Evolutionary conservation across 92 coral and sea anemone species (phyloP).

Genomic region (Phymanthus crucifer): DNA sequence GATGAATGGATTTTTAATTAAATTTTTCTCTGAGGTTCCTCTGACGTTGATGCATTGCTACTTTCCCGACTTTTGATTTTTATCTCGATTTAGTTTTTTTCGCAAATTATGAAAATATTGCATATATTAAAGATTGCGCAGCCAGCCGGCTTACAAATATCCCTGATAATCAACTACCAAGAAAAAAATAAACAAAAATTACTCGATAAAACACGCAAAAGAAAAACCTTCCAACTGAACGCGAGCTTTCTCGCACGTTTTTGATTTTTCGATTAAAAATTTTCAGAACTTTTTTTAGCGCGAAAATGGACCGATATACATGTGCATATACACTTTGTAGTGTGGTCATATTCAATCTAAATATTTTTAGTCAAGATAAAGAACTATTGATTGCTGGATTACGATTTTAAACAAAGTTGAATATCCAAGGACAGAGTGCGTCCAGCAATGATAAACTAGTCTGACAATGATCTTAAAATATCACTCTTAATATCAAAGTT

Average conservation of each 20-base stretch:
- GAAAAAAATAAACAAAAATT: neutral
- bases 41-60: slow-evolving; percentile 42
- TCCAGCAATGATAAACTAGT: neutral
- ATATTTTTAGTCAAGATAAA: slow-evolving; percentile 3
- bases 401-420: slow-evolving; percentile 3
- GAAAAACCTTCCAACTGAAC: neutral
- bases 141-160: slow-evolving; percentile 18
- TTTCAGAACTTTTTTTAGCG: no score
- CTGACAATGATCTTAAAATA: slow-evolving; percentile 8
- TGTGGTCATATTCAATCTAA: slow-evolving; percentile 1
- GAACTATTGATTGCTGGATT: neutral
- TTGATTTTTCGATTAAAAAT: no score
- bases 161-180: neutral
- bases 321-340: neutral
- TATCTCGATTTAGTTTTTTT: slow-evolving; percentile 29
- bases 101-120: slow-evolving; percentile 27
- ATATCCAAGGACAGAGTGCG: neutral
- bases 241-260: neutral
- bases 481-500: neutral
- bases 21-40: slow-evolving; percentile 25
- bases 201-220: neutral
- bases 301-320: neutral
- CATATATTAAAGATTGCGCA: neutral
- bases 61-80: slow-evolving; percentile 49
- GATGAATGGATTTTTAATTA: slow-evolving; percentile 52